Base-by-base conservation (phyloP, 1,140 invertebrate genomes). In the Drosophila micromelanica region DNA sequence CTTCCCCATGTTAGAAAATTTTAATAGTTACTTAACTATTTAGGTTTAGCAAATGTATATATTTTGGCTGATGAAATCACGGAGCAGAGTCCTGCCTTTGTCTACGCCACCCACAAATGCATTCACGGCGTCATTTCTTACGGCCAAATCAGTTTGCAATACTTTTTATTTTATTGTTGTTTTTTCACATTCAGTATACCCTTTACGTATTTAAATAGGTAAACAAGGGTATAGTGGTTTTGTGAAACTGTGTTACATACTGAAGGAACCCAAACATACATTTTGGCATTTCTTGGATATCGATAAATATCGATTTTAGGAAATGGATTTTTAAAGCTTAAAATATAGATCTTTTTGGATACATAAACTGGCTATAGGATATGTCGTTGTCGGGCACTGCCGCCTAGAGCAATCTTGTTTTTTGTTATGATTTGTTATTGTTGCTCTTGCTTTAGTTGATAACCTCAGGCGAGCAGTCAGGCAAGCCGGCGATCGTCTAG, bases 111-210 rank as follows among this genome's bases (percentile, higher is more conserved):
- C 63, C 37, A n/a, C 30, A 13, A 46, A 48, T 9, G 37, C 35
- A 54, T 56, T 61, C n/a, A 51, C 61, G 63, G 51, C 72, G 68
- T 69, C 71, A 72, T 76, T 76, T 76, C 51, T 56, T 59, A 64
- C 78, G 77, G 57, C 71, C 77, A 80, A 86, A 73, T 85, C 68
- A 76, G 77, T 72, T 62, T 63, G 55, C 49, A 56, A 42, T 68
- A 35, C 32, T 51, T 49, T 49, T 57, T 52, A 43, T 43, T 20
- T 37, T 45, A 23, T 6, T 45, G 15, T 43, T 77, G 64, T 63
- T 67, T 60, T 63, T 67, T 60, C 20, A 37, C 61, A 61, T 55
- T 76, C 59, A 60, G 71, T 61, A 45, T 35, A 35, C 32, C 32
- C 32, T 8, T 1, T 35, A 35, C 6, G 0, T 1, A 2, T 9